Percentiles rank a stretch among this genome's conserved stretches.
phyloP scores from a whole-genome alignment of 2,888 invertebrate species.

The Mesorhabditis spiculigera region DNA sequence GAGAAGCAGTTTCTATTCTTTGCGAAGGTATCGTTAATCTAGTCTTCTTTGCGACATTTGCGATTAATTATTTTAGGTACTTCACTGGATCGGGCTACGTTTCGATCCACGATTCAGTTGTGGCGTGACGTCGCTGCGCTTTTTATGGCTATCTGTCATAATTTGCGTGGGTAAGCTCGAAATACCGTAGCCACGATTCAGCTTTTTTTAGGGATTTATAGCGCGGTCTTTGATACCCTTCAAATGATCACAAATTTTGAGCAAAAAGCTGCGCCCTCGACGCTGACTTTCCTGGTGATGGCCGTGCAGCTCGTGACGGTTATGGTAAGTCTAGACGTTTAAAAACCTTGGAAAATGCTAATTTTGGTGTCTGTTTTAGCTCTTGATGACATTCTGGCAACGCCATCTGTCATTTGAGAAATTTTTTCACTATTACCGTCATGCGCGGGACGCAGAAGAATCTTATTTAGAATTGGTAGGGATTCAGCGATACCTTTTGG shows the following conservation, averaged over 20 bases:
- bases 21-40: neutral
- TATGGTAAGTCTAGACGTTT: too few species aligned
- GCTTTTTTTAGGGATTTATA: neutral
- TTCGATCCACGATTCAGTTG: neutral
- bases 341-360: too few species aligned
- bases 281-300: too few species aligned
- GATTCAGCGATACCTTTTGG: too few species aligned
- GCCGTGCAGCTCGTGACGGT: too few species aligned
- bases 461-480: too few species aligned
- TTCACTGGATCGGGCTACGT: neutral
- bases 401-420: neutral
- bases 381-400: neutral
- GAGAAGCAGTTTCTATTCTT: neutral
- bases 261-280: too few species aligned
- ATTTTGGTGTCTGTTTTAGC: neutral
- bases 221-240: neutral
- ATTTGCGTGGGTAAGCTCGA: neutral
- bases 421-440: neutral
- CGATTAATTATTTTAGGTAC: neutral
- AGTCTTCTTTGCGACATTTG: neutral
- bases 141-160: neutral
- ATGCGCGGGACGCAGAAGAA: neutral
- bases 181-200: neutral
- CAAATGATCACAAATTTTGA: too few species aligned
- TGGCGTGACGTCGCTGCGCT: neutral